Evolutionary conservation across 2,113 vertebrate genomes (phyloP).

Genomic region (Pleuronectes platessa): DNA sequence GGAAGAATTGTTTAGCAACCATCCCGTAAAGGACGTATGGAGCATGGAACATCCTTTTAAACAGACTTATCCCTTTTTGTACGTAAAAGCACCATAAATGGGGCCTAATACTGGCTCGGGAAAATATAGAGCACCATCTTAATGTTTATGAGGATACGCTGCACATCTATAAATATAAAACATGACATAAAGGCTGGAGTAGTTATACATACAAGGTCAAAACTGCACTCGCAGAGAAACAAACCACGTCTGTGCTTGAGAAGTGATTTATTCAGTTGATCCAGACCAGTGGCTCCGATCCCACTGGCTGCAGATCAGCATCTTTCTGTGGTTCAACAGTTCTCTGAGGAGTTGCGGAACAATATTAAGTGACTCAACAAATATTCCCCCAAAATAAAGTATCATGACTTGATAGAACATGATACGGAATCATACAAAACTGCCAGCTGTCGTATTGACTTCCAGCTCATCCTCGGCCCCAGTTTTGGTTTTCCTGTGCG

Average conservation of each 20-base stretch:
- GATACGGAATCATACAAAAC: neutral
- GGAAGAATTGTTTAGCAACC: too few species aligned
- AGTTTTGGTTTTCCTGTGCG: neutral
- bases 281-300: conserved; percentile 20
- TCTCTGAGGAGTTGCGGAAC: conserved; percentile 14
- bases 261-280: neutral
- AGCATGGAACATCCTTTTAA: neutral
- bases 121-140: neutral
- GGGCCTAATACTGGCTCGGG: too few species aligned
- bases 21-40: neutral
- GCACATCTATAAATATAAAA: neutral
- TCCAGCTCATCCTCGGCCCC: neutral
- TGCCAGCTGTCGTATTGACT: neutral
- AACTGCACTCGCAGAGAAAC: neutral
- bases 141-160: neutral
- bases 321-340: conserved; percentile 15
- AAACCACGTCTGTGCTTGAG: neutral
- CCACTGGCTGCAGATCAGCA: conserved; percentile 23
- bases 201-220: neutral
- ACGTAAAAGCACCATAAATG: neutral
- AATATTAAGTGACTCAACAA: conserved; percentile 15
- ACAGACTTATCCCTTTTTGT: neutral
- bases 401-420: neutral
- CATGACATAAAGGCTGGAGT: neutral
- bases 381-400: neutral